These are phyloP conservation scores for Formicarius rufipectus DNA, from an alignment of 2,113 vertebrate species.

Conservation along the genomic window DNA sequence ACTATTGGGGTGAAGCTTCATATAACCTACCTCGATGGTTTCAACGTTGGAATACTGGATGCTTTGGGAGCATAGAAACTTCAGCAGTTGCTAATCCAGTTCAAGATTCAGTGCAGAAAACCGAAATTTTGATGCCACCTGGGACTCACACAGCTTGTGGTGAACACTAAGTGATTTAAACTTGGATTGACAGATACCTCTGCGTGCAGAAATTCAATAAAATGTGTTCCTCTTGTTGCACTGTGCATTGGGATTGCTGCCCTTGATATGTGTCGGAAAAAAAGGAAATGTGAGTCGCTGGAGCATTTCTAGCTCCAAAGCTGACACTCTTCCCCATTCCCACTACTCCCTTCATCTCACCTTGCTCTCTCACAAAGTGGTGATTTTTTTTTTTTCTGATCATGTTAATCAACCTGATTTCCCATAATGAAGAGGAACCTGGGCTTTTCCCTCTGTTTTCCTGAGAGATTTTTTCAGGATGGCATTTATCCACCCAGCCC, in stretches of 20 bases:
- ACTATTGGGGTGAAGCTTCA: not conserved
- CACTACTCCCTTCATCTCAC: conserved; percentile 20
- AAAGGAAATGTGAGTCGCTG: conserved; percentile 34
- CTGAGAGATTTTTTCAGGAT: not conserved
- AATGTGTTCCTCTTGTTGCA: conserved; percentile 45
- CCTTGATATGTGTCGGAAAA: conserved; percentile 31
- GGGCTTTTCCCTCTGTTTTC: not conserved
- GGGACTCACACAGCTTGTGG: conserved; percentile 22
- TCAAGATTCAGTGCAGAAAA: conserved; percentile 10
- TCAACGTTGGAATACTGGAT: not conserved
- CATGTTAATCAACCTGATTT: not conserved
- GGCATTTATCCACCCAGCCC: not conserved
- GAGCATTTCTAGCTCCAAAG: conserved; percentile 46
- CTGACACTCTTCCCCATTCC: not conserved
- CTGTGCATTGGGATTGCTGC: conserved; percentile 50
- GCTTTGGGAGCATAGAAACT: not conserved
- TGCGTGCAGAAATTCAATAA: conserved; percentile 57
- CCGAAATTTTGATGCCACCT: conserved; percentile 46
- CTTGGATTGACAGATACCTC: conserved; percentile 60
- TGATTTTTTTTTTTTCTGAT: not conserved
- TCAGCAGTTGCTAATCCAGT: not conserved
- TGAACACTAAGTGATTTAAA: conserved; percentile 58
- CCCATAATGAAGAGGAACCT: not conserved
- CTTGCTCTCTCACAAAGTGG: not conserved
- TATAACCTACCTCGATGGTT: not conserved